Base-by-base conservation (phyloP, 2,113 vertebrate genomes). In the Eulemur rufifrons region DNA sequence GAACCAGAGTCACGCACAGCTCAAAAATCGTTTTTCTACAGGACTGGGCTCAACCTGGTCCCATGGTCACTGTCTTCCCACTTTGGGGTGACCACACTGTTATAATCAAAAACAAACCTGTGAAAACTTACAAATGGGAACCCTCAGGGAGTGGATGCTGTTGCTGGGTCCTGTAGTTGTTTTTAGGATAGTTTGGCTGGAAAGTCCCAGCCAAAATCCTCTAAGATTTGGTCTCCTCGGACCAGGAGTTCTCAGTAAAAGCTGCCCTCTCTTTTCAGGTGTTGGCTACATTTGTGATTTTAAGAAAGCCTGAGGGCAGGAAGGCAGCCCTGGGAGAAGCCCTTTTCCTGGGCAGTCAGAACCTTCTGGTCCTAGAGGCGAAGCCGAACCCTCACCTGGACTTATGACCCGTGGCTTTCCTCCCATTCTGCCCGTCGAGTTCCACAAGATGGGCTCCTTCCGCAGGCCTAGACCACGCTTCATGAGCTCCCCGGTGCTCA, bases 401-500 rank as follows among this genome's bases (percentile, higher is more conserved):
- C 97, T 89, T 98, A 98, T 99, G 99, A 99, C 98, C 95, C 98
- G 98, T 3, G 97, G 98, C 85, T 95, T 98, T 11, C 74, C 97
- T 0, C 2, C 97, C 82, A 73, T 89, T 91, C 95, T 94, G 0
- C 97, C 89, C 9, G 74, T 94, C 0, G 99, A 98, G 71, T 93
- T 97, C 77, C 97, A 96, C 94, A 99, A 96, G 97, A 99, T 99
- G 99, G 99, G 99, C 92, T 99, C 99, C 0, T 99, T 99, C 97
- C 96, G 99, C 39, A 97, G 98, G 86, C 99, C 99, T 0, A 97
- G 99, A 0, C 99, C 99, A 0, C 99, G 99, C 27, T 99, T 99
- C 97, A 99, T 99, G 99, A 99, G 99, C 97, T 99, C 99, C 21
- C 99, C 99, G 0, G 99, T 99, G 27, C 99, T 99, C 95, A 99